A percentile compares a stretch with the other conserved stretches of the same genome.
Evolutionary conservation across 2,113 vertebrate species (phyloP).

Genomic region (Ctenodactylus gundi): DNA sequence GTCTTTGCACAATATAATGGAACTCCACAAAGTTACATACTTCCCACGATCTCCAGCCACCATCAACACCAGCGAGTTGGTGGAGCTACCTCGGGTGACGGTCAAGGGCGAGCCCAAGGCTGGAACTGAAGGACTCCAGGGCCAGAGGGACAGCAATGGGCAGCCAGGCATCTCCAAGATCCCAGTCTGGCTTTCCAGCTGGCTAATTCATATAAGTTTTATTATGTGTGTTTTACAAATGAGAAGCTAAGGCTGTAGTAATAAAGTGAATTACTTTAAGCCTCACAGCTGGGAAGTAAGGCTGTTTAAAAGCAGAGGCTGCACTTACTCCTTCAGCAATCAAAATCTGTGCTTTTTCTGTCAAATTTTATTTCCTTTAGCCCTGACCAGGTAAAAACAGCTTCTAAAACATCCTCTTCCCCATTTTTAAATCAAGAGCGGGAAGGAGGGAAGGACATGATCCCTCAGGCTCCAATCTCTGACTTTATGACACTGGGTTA

Average conservation of each 20-base stretch:
- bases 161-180: not conserved
- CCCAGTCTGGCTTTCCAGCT: not conserved
- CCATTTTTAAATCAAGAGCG: not conserved
- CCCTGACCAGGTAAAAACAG: not conserved
- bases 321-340: not conserved
- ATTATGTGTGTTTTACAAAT: not conserved
- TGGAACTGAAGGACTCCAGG: not conserved
- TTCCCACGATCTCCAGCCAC: not conserved
- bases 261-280: slow-evolving; percentile 11
- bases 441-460: not conserved
- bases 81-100: not conserved
- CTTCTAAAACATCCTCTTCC: slow-evolving; percentile 8
- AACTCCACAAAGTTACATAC: not conserved
- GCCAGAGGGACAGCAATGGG: not conserved
- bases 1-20: not conserved
- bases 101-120: not conserved
- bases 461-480: not conserved
- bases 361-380: slow-evolving; percentile 16
- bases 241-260: not conserved
- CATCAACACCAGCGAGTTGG: not conserved
- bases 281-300: not conserved
- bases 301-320: slow-evolving; percentile 1
- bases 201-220: not conserved
- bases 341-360: slow-evolving; percentile 14
- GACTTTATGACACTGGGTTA: not conserved